These are phyloP conservation scores for Acipenser transmontanus DNA, from an alignment of 2,797 vertebrate species.

Conservation along the genomic window DNA sequence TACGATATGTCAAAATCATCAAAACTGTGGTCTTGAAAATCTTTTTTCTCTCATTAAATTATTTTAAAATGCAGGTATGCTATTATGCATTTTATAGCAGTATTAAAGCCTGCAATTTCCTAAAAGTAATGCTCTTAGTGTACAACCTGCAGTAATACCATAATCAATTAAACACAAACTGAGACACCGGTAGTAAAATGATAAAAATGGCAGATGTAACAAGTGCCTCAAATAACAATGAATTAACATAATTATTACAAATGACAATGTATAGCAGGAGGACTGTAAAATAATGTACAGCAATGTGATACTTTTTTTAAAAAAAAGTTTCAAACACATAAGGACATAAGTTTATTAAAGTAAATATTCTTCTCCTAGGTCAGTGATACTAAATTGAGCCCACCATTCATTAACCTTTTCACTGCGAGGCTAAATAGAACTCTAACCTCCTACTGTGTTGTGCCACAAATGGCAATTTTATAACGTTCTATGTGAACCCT, in stretches of 20 bases:
- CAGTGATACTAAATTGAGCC: too few species aligned
- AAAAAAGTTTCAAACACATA: too few species aligned
- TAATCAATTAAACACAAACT: background rate
- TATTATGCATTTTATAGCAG: background rate
- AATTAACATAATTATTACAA: background rate
- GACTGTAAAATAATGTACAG: background rate
- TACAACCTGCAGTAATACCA: background rate
- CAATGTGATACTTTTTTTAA: too few species aligned
- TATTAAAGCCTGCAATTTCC: background rate
- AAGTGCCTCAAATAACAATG: background rate
- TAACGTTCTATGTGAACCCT: too few species aligned
- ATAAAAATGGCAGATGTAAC: background rate
- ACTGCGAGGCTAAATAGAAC: too few species aligned
- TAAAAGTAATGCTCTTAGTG: background rate
- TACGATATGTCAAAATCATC: too few species aligned
- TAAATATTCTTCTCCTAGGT: too few species aligned
- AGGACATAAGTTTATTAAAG: too few species aligned
- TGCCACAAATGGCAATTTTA: too few species aligned
- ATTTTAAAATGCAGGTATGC: background rate
- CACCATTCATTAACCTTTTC: too few species aligned
- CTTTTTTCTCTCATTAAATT: background rate
- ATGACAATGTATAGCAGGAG: background rate
- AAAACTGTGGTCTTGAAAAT: too few species aligned
- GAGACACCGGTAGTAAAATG: background rate
- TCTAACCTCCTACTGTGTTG: too few species aligned